phyloP scores from a whole-genome alignment of 2,888 invertebrate species.

The Aricia artaxerxes region DNA sequence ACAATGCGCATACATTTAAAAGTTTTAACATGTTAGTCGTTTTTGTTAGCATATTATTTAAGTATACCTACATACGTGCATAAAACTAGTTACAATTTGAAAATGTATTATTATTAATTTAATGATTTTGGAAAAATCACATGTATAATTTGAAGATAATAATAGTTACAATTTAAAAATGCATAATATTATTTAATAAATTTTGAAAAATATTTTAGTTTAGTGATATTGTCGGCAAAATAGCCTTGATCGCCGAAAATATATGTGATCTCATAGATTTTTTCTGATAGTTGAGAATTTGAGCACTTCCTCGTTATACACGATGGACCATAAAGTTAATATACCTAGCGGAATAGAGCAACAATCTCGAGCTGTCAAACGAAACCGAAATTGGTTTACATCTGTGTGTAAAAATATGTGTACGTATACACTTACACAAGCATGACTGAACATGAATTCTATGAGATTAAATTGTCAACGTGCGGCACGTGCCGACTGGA shows the following conservation, averaged over 20 bases:
- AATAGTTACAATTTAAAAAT: background rate
- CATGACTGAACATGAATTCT: too few species aligned
- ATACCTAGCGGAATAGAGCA: too few species aligned
- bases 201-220: background rate
- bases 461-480: background rate
- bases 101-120: background rate
- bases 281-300: background rate
- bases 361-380: too few species aligned
- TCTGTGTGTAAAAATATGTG: too few species aligned
- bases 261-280: background rate
- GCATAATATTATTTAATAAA: background rate
- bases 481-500: too few species aligned
- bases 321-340: too few species aligned
- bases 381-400: too few species aligned
- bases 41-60: background rate
- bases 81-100: background rate
- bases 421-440: too few species aligned
- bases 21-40: background rate
- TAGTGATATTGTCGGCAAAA: background rate
- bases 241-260: background rate
- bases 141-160: background rate
- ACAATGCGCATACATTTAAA: conserved; percentile 1
- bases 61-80: background rate
- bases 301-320: background rate
- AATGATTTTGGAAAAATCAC: background rate